Evolutionary conservation across 2,797 vertebrate species (phyloP).

Genomic region (Naso thynnoides): DNA sequence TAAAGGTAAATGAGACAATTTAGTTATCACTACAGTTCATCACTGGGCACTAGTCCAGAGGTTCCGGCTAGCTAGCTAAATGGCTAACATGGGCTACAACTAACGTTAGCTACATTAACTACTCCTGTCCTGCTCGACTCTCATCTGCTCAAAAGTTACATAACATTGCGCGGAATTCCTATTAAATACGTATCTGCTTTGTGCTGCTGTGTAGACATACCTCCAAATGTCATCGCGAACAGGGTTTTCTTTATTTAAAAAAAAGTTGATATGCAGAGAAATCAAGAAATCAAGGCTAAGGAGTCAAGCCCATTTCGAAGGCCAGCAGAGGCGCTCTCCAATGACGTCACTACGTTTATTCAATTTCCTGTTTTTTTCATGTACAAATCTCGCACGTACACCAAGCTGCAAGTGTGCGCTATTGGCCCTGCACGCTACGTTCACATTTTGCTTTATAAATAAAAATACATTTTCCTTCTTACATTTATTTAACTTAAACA

Average conservation of each 20-base stretch:
- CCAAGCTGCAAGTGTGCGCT: fast-evolving
- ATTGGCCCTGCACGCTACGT: too few relatives aligned
- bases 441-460: background rate
- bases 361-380: conserved; percentile 66
- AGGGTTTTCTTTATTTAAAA: conserved; percentile 47
- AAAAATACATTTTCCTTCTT: background rate
- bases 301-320: conserved; percentile 85
- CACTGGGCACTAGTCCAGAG: conserved; percentile 42
- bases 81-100: conserved; percentile 65
- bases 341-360: conserved; percentile 82
- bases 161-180: conserved; percentile 1
- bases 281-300: conserved; percentile 81
- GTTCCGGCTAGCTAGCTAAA: conserved; percentile 67
- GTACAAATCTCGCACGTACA: background rate
- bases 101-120: conserved; percentile 58
- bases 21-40: conserved; percentile 15
- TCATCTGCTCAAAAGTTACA: conserved; percentile 41
- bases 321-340: conserved; percentile 84
- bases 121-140: conserved; percentile 54
- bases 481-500: background rate
- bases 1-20: background rate
- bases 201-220: conserved; percentile 66
- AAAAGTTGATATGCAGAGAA: conserved; percentile 63
- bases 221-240: conserved; percentile 85
- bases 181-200: background rate